These are phyloP conservation scores for Drosophila novamexicana DNA, from an alignment of 1,140 invertebrate genomes.

Conservation along the genomic window DNA sequence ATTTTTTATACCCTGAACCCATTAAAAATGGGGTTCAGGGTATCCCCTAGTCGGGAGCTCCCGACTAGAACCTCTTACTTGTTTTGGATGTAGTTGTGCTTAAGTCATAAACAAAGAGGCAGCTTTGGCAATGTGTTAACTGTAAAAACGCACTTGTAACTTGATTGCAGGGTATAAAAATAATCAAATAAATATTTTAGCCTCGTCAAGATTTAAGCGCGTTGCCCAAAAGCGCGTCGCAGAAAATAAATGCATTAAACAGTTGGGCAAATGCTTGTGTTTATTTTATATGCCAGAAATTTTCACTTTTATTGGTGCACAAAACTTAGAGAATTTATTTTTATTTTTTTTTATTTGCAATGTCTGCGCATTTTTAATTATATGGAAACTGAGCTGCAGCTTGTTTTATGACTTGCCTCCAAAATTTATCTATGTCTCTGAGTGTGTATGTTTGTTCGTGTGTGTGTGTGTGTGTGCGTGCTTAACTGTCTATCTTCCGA, in stretches of 20 bases:
- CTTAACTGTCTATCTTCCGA: conserved; percentile 19
- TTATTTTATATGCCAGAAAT: conserved; percentile 49
- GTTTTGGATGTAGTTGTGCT: too few species aligned
- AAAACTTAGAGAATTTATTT: conserved; percentile 47
- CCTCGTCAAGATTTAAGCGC: conserved; percentile 5
- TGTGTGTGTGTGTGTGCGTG: background rate
- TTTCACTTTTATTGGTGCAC: conserved; percentile 63
- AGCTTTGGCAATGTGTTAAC: too few species aligned
- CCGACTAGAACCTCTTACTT: too few species aligned
- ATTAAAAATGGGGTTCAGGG: too few species aligned
- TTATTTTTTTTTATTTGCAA: conserved; percentile 46
- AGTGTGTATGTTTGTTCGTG: background rate
- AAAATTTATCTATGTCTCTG: background rate
- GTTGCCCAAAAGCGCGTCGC: conserved; percentile 15
- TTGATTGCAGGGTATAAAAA: conserved; percentile 1
- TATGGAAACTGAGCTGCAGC: conserved; percentile 27
- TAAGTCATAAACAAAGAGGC: too few species aligned
- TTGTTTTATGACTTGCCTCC: conserved; percentile 33
- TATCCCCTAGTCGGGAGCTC: too few species aligned
- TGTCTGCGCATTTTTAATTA: conserved; percentile 73
- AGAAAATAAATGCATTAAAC: conserved; percentile 10
- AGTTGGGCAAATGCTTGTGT: conserved; percentile 27
- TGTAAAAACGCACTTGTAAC: too few species aligned
- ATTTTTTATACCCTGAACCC: too few species aligned
- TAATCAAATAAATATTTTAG: too few species aligned